A percentile compares a stretch with the other conserved stretches of the same genome.
These are phyloP conservation scores for Odontamblyopus rebecca DNA, from an alignment of 2,797 vertebrate genomes.

Conservation along the genomic window DNA sequence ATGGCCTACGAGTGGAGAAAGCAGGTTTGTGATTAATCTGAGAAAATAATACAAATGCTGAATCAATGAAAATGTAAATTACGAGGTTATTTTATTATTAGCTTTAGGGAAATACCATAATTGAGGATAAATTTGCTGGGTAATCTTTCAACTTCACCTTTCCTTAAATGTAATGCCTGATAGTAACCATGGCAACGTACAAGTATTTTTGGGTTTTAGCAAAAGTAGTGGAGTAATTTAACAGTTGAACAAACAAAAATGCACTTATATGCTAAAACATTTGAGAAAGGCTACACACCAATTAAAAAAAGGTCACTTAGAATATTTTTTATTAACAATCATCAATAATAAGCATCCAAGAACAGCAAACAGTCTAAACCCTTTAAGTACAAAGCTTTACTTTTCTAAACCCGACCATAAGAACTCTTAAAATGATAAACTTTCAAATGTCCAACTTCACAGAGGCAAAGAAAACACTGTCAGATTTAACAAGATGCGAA, in stretches of 20 bases:
- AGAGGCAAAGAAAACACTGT: constrained; percentile 45
- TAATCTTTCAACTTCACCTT: too few species aligned
- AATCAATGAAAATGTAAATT: neutral
- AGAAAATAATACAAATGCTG: neutral
- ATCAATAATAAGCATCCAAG: neutral
- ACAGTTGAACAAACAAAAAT: neutral
- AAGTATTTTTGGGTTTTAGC: neutral
- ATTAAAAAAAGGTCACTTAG: neutral
- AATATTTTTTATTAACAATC: neutral
- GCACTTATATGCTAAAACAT: neutral
- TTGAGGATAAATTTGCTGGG: too few species aligned
- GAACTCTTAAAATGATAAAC: constrained; percentile 32
- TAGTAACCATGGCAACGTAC: too few species aligned
- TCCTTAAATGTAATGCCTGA: too few species aligned
- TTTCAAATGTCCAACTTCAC: constrained; percentile 43
- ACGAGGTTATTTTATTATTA: too few species aligned
- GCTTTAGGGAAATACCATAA: too few species aligned
- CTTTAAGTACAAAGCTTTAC: neutral
- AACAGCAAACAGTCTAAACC: neutral
- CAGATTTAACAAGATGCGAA: constrained; percentile 46
- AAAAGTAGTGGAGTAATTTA: neutral
- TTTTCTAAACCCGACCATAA: constrained; percentile 10
- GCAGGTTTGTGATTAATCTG: neutral
- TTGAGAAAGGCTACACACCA: neutral
- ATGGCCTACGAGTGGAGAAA: neutral